Conservation (phyloP, 2,888 invertebrate genomes). For the Eristalis intricaria region DNA sequence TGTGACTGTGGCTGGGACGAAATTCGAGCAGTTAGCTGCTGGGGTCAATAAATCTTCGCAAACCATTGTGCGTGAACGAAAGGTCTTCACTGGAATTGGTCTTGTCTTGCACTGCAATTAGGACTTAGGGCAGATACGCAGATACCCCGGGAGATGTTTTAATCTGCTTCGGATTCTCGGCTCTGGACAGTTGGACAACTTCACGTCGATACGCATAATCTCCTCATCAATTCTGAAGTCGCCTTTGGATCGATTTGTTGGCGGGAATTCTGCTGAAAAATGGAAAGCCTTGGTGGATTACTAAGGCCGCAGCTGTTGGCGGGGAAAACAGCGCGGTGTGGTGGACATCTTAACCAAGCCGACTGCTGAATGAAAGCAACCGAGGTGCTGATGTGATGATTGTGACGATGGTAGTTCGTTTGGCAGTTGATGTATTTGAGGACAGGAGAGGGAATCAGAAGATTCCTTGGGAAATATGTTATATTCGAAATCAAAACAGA, state of each 20-base stretch:
- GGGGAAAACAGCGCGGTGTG: background rate
- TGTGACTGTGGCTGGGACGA: background rate
- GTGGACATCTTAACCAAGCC: background rate
- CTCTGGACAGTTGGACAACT: background rate
- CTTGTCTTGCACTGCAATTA: background rate
- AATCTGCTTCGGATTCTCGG: background rate
- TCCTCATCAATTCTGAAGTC: background rate
- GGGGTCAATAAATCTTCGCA: slow-evolving; percentile 42
- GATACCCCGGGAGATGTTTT: background rate
- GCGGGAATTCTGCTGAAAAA: background rate
- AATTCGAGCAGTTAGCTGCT: slow-evolving; percentile 28
- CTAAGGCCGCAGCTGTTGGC: background rate
- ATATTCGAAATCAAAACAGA: too few species aligned
- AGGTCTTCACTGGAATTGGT: background rate
- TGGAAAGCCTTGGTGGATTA: background rate
- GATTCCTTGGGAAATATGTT: too few species aligned
- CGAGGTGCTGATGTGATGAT: too few species aligned
- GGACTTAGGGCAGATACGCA: background rate
- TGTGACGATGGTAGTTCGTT: too few species aligned
- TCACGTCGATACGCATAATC: background rate
- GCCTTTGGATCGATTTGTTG: background rate
- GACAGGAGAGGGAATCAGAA: too few species aligned
- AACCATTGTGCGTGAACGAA: slow-evolving; percentile 11
- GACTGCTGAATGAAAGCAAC: too few species aligned
- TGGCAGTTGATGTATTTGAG: too few species aligned